Percentiles rank a stretch among this genome's conserved stretches.
Conservation (phyloP, 2,888 invertebrate species). For the Agriotes lineatus region DNA sequence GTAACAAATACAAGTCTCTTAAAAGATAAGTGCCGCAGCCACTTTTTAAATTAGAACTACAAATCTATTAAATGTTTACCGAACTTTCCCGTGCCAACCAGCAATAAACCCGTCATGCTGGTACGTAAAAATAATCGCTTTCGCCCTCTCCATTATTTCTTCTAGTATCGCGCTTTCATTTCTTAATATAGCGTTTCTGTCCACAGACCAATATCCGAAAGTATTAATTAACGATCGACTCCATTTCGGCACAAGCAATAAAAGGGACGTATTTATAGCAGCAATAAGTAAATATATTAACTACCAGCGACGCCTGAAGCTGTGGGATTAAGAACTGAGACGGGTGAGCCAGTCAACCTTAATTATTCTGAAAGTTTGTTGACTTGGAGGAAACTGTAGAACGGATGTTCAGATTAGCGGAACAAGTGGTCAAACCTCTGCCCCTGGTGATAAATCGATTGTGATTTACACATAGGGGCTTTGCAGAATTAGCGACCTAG, state of each 20-base stretch:
- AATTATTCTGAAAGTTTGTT: constrained; percentile 22
- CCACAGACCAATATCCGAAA: too few species aligned
- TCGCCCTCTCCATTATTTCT: too few species aligned
- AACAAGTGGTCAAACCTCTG: constrained; percentile 7
- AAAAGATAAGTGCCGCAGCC: too few species aligned
- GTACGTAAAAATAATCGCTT: too few species aligned
- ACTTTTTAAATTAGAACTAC: too few species aligned
- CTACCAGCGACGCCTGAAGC: neutral
- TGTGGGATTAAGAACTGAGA: neutral
- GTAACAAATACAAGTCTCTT: too few species aligned
- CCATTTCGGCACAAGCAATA: neutral
- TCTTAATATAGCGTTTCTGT: too few species aligned
- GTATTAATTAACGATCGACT: too few species aligned
- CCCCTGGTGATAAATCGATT: constrained; percentile 1
- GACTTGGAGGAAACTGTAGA: constrained; percentile 13
- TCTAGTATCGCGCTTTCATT: too few species aligned
- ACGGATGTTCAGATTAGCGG: constrained; percentile 18
- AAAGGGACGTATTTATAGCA: neutral
- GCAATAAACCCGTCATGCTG: too few species aligned
- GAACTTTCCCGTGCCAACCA: too few species aligned
- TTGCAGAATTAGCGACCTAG: neutral
- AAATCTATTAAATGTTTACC: too few species aligned
- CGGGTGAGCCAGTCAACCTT: constrained; percentile 1
- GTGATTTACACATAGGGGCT: neutral
- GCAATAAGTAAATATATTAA: constrained; percentile 1